These are phyloP conservation scores for Drosophila hydei DNA, from an alignment of 1,140 invertebrate species.

Conservation along the genomic window DNA sequence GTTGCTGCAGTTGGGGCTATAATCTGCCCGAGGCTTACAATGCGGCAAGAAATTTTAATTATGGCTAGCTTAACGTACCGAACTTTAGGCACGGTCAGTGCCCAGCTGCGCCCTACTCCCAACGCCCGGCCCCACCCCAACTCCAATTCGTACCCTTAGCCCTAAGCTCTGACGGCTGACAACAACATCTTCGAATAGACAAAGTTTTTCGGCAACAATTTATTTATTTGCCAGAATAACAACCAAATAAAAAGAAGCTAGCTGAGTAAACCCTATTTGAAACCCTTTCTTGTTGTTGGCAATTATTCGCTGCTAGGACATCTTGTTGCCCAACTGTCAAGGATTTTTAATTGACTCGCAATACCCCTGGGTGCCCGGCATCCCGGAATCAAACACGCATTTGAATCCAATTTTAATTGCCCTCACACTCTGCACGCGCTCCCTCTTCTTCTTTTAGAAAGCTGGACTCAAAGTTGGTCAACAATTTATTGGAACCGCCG, in stretches of 20 bases:
- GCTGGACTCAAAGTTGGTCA: constrained; percentile 12
- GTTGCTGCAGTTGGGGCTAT: constrained; percentile 33
- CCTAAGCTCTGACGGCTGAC: constrained; percentile 17
- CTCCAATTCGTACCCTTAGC: constrained; percentile 1
- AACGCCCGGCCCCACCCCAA: background rate
- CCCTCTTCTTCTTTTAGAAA: background rate
- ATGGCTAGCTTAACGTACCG: constrained; percentile 72
- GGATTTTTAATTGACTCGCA: constrained; percentile 75
- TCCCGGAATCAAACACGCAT: constrained; percentile 62
- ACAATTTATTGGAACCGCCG: constrained; percentile 56
- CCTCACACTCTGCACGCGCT: constrained; percentile 13
- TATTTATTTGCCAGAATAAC: constrained; percentile 67
- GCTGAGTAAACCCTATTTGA: constrained; percentile 47
- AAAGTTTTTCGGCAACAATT: constrained; percentile 72
- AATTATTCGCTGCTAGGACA: constrained; percentile 32
- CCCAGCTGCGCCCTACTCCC: background rate
- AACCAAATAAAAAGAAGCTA: constrained; percentile 13
- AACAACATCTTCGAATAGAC: constrained; percentile 36
- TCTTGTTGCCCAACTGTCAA: constrained; percentile 60
- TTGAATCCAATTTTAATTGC: constrained; percentile 75
- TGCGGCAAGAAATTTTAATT: constrained; percentile 74
- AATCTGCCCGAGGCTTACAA: constrained; percentile 71
- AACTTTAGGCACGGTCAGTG: constrained; percentile 68
- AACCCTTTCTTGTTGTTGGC: constrained; percentile 54
- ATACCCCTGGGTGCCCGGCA: constrained; percentile 37